phyloP scores from a whole-genome alignment of 2,797 vertebrate genomes.

The Rhinoraja longicauda region DNA sequence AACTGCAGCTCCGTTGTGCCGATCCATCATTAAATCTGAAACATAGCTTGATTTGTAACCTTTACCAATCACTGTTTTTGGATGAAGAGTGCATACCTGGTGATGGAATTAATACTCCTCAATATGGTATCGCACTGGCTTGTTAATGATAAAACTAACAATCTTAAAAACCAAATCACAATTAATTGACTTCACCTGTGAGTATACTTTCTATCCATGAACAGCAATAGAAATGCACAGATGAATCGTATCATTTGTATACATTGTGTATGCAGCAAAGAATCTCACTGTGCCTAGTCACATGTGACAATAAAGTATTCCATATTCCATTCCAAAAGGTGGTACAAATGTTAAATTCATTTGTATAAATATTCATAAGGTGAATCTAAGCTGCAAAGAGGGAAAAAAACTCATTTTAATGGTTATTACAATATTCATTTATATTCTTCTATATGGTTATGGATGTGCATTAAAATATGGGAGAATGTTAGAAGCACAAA shows the following conservation, averaged over 20 bases:
- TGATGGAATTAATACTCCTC: not conserved
- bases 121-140: not conserved
- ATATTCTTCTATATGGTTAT: not conserved
- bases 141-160: not conserved
- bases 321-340: not conserved
- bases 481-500: not conserved
- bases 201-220: not conserved
- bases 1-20: no score
- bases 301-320: no score
- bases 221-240: not conserved
- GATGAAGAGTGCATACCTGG: no score
- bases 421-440: not conserved
- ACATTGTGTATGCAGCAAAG: no score
- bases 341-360: not conserved
- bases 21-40: not conserved
- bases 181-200: not conserved
- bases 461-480: not conserved
- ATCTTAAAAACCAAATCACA: not conserved
- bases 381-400: not conserved
- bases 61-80: not conserved
- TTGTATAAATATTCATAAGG: not conserved
- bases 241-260: not conserved
- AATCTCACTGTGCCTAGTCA: no score
- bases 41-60: not conserved
- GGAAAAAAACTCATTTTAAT: not conserved